Evolutionary conservation across 1,140 invertebrate species (phyloP).

Genomic region (Penaeus vannamei): DNA sequence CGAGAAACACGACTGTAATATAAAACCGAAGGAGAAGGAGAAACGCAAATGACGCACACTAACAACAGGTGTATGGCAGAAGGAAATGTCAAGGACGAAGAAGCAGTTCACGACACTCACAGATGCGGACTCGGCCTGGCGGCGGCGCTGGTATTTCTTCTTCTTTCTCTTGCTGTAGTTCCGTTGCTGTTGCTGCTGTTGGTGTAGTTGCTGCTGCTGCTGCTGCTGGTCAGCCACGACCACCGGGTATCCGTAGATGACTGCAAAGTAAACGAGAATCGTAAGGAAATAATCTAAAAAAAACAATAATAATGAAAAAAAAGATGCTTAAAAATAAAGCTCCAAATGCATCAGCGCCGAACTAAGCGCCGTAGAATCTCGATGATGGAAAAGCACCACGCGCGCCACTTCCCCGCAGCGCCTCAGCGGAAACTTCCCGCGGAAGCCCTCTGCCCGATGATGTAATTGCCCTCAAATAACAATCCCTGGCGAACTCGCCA

Average conservation of each 20-base stretch:
- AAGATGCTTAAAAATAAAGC: no score
- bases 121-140: conserved; percentile 32
- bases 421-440: no score
- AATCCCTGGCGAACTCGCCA: no score
- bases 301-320: neutral
- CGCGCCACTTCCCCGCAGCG: no score
- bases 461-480: no score
- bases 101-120: conserved; percentile 8
- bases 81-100: no score
- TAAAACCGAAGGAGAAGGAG: neutral
- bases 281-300: neutral
- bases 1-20: neutral
- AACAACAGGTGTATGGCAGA: no score
- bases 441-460: no score
- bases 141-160: conserved; percentile 62
- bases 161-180: conserved; percentile 63
- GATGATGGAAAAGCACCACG: no score
- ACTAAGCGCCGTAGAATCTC: no score
- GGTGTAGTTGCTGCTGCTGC: conserved; percentile 30
- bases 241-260: conserved; percentile 66
- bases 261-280: conserved; percentile 31
- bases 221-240: conserved; percentile 54
- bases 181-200: conserved; percentile 23
- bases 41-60: no score
- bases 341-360: no score